Evolutionary conservation across 1,140 invertebrate genomes (phyloP).

Genomic region (Philaenus spumarius): DNA sequence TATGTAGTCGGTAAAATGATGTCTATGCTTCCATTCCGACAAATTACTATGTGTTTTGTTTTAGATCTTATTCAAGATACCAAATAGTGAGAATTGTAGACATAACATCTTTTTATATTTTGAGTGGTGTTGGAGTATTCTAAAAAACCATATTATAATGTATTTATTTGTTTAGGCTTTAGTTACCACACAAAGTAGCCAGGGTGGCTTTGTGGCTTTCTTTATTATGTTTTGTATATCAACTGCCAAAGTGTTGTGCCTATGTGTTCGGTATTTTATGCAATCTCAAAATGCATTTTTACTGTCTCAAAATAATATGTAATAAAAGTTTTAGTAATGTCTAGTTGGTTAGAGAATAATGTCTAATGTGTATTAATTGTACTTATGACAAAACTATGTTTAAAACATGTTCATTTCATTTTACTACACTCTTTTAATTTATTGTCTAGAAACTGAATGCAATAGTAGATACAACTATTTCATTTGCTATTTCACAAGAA

Average conservation of each 20-base stretch:
- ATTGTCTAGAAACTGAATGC: too few species aligned
- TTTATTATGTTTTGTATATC: conserved; percentile 1
- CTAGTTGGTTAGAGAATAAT: conserved; percentile 5
- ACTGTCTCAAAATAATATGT: conserved; percentile 14
- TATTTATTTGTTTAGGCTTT: conserved; percentile 14
- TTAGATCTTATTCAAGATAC: conserved; percentile 8
- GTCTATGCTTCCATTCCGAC: too few species aligned
- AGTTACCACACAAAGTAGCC: conserved; percentile 11
- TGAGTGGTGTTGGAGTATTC: conserved; percentile 10
- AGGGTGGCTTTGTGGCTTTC: conserved; percentile 5
- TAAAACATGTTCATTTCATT: too few species aligned
- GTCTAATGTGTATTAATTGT: neutral
- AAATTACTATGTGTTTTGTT: neutral
- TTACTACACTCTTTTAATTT: too few species aligned
- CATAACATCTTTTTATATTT: conserved; percentile 5
- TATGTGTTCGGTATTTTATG: conserved; percentile 2
- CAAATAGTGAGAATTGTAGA: conserved; percentile 18
- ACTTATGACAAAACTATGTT: neutral
- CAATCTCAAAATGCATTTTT: conserved; percentile 4
- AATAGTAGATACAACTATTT: too few species aligned
- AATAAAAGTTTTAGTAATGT: conserved; percentile 11
- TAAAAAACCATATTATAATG: conserved; percentile 11
- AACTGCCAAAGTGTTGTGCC: conserved; percentile 20
- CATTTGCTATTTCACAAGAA: too few species aligned
- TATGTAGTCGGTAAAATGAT: too few species aligned